Conservation (phyloP, 2,797 vertebrate species). For the Phrynocephalus guinanensis region DNA sequence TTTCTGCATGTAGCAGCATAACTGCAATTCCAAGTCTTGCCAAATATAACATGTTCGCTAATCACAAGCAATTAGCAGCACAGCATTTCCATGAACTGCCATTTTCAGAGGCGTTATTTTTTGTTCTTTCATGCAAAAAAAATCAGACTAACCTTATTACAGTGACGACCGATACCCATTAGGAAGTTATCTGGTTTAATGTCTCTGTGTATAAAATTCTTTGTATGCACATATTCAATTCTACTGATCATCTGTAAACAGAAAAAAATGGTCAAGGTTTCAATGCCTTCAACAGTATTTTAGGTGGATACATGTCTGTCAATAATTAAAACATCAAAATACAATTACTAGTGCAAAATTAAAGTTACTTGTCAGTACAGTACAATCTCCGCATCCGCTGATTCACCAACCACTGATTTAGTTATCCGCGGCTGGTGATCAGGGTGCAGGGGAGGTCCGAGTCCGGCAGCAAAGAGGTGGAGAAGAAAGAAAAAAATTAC, state of each 20-base stretch:
- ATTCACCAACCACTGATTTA: too few relatives aligned
- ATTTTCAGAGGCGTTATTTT: slow-evolving; percentile 60
- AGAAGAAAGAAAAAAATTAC: too few relatives aligned
- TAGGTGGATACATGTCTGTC: neutral
- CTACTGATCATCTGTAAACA: slow-evolving; percentile 98
- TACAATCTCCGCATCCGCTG: too few relatives aligned
- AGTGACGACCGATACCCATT: slow-evolving; percentile 99
- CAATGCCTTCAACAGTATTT: slow-evolving; percentile 9
- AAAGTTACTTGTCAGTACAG: neutral
- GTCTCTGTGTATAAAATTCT: slow-evolving; percentile 99
- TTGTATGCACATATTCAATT: slow-evolving; percentile 99
- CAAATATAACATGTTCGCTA: slow-evolving; percentile 66
- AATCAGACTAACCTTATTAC: slow-evolving; percentile 97
- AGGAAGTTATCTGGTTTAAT: slow-evolving; percentile 99
- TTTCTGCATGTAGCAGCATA: slow-evolving; percentile 24
- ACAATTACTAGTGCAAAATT: neutral
- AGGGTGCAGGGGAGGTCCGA: too few relatives aligned
- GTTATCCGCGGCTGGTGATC: too few relatives aligned
- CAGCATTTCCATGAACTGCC: slow-evolving; percentile 64
- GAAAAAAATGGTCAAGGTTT: slow-evolving; percentile 49
- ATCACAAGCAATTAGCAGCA: slow-evolving; percentile 58
- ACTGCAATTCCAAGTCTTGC: slow-evolving; percentile 60
- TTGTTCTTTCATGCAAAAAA: slow-evolving; percentile 75
- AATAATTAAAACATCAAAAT: neutral
- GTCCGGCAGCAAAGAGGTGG: too few relatives aligned